Evolutionary conservation across 2,113 vertebrate species (phyloP).

Genomic region (Oenanthe melanoleuca): DNA sequence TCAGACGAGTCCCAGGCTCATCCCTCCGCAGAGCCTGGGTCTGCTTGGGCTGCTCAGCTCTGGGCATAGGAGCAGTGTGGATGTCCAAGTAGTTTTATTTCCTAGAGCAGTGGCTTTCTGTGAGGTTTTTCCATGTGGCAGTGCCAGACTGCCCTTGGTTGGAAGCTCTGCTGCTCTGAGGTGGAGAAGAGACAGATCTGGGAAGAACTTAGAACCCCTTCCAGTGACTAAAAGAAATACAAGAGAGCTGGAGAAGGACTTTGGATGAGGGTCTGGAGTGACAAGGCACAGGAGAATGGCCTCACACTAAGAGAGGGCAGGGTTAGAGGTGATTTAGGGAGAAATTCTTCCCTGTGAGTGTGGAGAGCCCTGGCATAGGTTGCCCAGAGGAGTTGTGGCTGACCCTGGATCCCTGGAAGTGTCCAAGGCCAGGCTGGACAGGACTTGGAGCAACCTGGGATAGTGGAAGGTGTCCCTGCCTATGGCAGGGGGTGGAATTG

Average conservation of each 20-base stretch:
- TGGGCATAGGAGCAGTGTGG: background rate
- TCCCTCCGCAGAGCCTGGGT: background rate
- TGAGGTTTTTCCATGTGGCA: background rate
- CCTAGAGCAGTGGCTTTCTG: background rate
- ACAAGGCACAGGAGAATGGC: background rate
- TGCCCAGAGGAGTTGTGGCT: background rate
- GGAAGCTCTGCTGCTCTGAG: background rate
- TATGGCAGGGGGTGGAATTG: background rate
- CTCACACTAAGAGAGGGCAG: background rate
- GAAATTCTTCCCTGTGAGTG: background rate
- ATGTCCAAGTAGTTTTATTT: background rate
- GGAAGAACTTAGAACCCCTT: background rate
- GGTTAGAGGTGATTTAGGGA: background rate
- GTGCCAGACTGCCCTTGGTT: background rate
- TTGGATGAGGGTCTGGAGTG: background rate
- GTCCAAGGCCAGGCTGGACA: accelerated
- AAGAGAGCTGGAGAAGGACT: background rate
- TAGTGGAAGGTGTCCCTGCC: background rate
- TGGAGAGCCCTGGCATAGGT: accelerated
- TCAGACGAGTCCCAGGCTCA: background rate
- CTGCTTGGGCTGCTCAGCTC: background rate
- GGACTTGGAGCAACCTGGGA: background rate
- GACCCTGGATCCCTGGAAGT: background rate
- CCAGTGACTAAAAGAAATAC: background rate
- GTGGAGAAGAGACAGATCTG: background rate